A percentile compares a stretch with the other conserved stretches of the same genome.
Evolutionary conservation across 1,140 invertebrate species (phyloP).

Genomic region (Apolygus lucorum): DNA sequence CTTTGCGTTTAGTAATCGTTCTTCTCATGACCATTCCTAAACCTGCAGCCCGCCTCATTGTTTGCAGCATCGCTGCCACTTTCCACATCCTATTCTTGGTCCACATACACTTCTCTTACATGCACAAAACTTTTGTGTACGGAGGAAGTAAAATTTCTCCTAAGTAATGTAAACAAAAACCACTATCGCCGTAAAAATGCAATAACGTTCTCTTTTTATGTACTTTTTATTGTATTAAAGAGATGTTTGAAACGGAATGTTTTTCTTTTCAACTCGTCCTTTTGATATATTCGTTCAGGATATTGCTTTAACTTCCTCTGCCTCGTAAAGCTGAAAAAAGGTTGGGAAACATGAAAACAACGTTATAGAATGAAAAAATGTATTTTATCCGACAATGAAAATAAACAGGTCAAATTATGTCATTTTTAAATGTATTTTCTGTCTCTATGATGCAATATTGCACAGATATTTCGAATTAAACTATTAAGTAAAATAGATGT

Average conservation of each 20-base stretch:
- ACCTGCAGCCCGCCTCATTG: slow-evolving; percentile 41
- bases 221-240: neutral
- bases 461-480: too few relatives aligned
- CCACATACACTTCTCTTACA: slow-evolving; percentile 44
- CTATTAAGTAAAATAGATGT: too few relatives aligned
- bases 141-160: slow-evolving; percentile 12
- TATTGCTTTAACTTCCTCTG: too few relatives aligned
- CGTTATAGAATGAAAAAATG: too few relatives aligned
- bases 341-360: too few relatives aligned
- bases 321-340: too few relatives aligned
- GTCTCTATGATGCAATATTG: too few relatives aligned
- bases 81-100: slow-evolving; percentile 42
- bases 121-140: slow-evolving; percentile 40
- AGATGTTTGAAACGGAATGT: neutral
- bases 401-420: too few relatives aligned
- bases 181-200: neutral
- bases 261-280: neutral
- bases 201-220: neutral
- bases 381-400: too few relatives aligned
- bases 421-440: too few relatives aligned
- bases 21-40: slow-evolving; percentile 40
- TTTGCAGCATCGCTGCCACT: slow-evolving; percentile 41
- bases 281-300: neutral
- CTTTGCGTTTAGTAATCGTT: slow-evolving; percentile 40
- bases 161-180: too few relatives aligned